A percentile compares a stretch with the other conserved stretches of the same genome.
Conservation (phyloP, 2,113 vertebrate genomes). For the Ellobius talpinus region DNA sequence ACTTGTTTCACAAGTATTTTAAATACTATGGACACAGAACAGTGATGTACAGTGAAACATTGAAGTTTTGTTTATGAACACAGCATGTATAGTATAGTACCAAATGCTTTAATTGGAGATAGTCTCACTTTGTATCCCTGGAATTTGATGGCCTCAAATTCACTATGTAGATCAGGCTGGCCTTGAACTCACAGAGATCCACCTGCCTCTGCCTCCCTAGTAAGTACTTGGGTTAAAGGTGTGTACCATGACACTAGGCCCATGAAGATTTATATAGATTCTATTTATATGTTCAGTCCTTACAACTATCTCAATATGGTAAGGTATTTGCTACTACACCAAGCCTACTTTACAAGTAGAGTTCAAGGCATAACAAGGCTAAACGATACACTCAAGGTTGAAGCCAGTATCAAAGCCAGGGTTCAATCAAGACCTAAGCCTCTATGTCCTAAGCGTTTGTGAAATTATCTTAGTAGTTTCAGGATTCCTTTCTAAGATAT, state of each 20-base stretch:
- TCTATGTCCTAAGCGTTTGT: conserved; percentile 19
- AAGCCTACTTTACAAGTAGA: not conserved
- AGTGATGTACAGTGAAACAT: conserved; percentile 26
- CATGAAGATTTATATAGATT: not conserved
- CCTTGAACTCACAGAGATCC: not conserved
- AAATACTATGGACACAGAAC: not conserved
- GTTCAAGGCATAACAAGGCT: conserved; percentile 22
- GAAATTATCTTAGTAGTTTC: conserved; percentile 62
- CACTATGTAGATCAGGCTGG: not conserved
- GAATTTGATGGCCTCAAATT: not conserved
- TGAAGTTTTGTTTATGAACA: conserved; percentile 54
- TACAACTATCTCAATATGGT: not conserved
- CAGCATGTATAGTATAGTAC: not conserved
- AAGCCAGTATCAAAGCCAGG: not conserved
- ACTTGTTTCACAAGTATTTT: conserved; percentile 32
- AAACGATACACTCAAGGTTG: conserved; percentile 7
- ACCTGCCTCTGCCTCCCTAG: not conserved
- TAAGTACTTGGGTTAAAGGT: not conserved
- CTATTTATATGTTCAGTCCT: not conserved
- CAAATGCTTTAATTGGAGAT: not conserved
- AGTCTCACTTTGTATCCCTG: not conserved
- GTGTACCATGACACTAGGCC: not conserved
- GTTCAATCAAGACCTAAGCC: conserved; percentile 19
- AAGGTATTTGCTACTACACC: conserved; percentile 33
- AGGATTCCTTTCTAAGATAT: conserved; percentile 42